Percentiles rank a stretch among this genome's conserved stretches.
Conservation (phyloP, 2,888 invertebrate genomes). For the Eudasyphora cyanicolor region DNA sequence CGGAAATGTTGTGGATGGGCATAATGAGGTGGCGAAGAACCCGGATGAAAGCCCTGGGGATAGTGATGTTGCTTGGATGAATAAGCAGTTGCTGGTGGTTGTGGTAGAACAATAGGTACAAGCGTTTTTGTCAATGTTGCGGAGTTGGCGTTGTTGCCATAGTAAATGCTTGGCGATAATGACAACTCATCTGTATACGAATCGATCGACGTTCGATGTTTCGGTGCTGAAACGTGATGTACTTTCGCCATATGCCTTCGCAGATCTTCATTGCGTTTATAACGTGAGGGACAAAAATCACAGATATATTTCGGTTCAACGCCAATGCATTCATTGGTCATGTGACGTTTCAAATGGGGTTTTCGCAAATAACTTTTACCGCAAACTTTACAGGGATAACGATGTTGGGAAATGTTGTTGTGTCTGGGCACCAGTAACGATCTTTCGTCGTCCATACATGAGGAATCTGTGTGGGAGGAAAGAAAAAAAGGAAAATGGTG, state of each 20-base stretch:
- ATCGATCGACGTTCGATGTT: neutral
- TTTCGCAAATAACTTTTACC: conserved; percentile 74
- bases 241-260: conserved; percentile 71
- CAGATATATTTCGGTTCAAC: conserved; percentile 71
- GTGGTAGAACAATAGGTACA: neutral
- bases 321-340: conserved; percentile 73
- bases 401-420: conserved; percentile 63
- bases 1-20: neutral
- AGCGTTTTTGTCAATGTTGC: neutral
- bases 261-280: conserved; percentile 72
- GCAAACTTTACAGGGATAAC: conserved; percentile 72
- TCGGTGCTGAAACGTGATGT: conserved; percentile 64
- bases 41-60: neutral
- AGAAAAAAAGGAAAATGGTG: neutral
- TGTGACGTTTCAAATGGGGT: conserved; percentile 73
- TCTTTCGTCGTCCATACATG: neutral
- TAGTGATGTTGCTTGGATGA: neutral
- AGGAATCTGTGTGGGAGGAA: neutral
- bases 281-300: conserved; percentile 70
- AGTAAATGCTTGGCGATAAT: conserved; percentile 12
- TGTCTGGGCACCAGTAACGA: neutral
- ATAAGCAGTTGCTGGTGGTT: neutral
- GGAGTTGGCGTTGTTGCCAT: neutral
- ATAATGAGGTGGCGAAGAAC: neutral
- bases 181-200: conserved; percentile 16